phyloP scores from a whole-genome alignment of 2,113 vertebrate genomes.

The Thamnaconus septentrionalis region DNA sequence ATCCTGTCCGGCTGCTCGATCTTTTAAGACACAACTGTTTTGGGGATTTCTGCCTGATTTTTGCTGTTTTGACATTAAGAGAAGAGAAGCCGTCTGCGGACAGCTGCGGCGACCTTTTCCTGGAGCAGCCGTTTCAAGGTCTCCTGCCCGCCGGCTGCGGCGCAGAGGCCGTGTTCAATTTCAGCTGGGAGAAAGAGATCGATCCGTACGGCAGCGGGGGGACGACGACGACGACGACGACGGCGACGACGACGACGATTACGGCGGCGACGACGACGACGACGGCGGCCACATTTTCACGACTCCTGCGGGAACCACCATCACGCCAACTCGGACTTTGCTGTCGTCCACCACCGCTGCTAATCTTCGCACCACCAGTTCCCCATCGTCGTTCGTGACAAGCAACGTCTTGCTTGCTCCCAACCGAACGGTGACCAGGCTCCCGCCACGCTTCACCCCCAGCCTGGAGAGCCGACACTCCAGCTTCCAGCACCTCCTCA shows the following conservation, averaged over 20 bases:
- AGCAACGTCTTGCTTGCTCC: slow-evolving; percentile 5
- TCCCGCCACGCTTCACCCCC: slow-evolving; percentile 56
- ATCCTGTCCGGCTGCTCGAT: slow-evolving; percentile 53
- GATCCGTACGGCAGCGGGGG: slow-evolving; percentile 44
- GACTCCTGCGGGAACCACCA: slow-evolving; percentile 11
- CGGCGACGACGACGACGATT: slow-evolving; percentile 40
- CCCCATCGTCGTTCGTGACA: neutral
- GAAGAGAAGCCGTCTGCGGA: slow-evolving; percentile 58
- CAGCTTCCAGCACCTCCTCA: slow-evolving; percentile 66
- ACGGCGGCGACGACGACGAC: slow-evolving; percentile 12
- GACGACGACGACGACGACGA: slow-evolving; percentile 35
- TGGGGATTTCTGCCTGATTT: slow-evolving; percentile 56
- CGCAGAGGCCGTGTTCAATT: slow-evolving; percentile 65
- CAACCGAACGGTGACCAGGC: slow-evolving; percentile 25
- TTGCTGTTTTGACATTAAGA: slow-evolving; percentile 73
- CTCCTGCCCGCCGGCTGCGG: slow-evolving; percentile 64
- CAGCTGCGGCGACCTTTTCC: slow-evolving; percentile 64
- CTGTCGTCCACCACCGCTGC: slow-evolving; percentile 23
- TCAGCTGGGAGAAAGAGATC: slow-evolving; percentile 60
- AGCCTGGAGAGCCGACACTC: slow-evolving; percentile 43
- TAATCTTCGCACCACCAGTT: slow-evolving; percentile 4
- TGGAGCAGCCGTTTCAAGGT: slow-evolving; percentile 49
- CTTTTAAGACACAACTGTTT: slow-evolving; percentile 51
- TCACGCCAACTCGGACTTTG: slow-evolving; percentile 32
- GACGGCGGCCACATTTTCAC: neutral